Evolutionary conservation across 1,140 invertebrate species (phyloP), one percentile per base, ranked within the genome.

Genomic region (Chelonus insularis): DNA sequence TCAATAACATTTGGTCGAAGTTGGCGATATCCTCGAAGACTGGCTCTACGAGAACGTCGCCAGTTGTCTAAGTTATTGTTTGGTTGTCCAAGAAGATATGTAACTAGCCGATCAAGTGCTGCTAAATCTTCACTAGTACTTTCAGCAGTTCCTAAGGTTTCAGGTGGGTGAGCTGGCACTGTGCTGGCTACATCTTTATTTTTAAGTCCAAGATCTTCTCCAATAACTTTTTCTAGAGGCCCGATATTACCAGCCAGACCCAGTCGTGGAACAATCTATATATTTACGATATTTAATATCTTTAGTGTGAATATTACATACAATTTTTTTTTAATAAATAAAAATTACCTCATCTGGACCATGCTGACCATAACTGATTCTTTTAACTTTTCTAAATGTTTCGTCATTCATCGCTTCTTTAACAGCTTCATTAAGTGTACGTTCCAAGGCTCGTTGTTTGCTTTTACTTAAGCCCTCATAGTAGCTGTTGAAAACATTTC

Each of bases 331-430:
- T 29, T 29, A 7, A 29, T 29, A 29, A 29, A 29, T 9, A 32
- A 14, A 14, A 11, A 11, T 77, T 80, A 89, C 87, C 76, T 89
- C 86, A 34, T 87, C 86, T 18, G 84, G 81, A 32, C 82, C 85
- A 64, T 87, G 86, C 68, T 85, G 87, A 21, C 88, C 87, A 71
- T 89, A 90, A 67, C 88, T 89, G 72, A 87, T 82, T 45, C 87
- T 77, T 69, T 88, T 87, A 12, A 90, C 86, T 76, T 88, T 88
- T 41, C 85, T 79, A 63, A 88, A 89, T 1, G 87, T 89, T 18
- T 86, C 84, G 66, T 90, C 88, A 60, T 89, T 84, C 1, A 88
- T 78, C 0, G 87, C 87, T 74, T 89, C 86, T 55, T 84, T 82
- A 0, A 90, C 79, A 0, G 87, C 88, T 51, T 85, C 83, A 63